phyloP scores from a whole-genome alignment of 2,113 vertebrate genomes.

The Recurvirostra avosetta region DNA sequence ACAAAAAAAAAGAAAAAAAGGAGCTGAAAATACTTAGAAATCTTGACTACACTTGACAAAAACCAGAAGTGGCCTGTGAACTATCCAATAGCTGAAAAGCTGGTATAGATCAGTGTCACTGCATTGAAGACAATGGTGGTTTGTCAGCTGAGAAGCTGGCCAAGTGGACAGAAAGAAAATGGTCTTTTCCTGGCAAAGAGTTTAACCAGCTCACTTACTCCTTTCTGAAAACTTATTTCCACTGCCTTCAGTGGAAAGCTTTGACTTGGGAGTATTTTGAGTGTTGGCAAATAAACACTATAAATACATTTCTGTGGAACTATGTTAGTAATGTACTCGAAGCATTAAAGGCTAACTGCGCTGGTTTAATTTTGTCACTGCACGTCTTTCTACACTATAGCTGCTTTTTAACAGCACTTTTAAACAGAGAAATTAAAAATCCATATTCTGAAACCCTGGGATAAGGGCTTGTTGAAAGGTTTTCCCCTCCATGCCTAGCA shows the following conservation, averaged over 20 bases:
- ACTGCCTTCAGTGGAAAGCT: not conserved
- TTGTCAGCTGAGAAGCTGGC: conserved; percentile 39
- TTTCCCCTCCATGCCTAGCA: not conserved
- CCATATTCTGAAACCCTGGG: not conserved
- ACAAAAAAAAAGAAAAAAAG: not conserved
- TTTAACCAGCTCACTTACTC: not conserved
- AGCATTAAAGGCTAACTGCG: not conserved
- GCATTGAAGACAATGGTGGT: conserved; percentile 46
- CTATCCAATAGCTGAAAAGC: conserved; percentile 46
- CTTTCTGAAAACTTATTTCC: not conserved
- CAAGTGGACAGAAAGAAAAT: conserved; percentile 30
- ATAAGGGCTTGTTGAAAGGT: not conserved
- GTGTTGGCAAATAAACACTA: not conserved
- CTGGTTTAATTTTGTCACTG: not conserved
- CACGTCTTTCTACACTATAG: not conserved
- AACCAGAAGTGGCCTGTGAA: conserved; percentile 35
- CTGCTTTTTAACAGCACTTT: not conserved
- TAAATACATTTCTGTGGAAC: not conserved
- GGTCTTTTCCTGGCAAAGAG: not conserved
- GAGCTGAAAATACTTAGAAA: conserved; percentile 30
- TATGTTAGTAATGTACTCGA: not conserved
- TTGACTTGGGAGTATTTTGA: not conserved
- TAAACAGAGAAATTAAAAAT: not conserved
- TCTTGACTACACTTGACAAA: conserved; percentile 48
- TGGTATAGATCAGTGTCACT: conserved; percentile 55